Evolutionary conservation across 1,140 invertebrate species (phyloP).

Genomic region (Listronotus bonariensis): DNA sequence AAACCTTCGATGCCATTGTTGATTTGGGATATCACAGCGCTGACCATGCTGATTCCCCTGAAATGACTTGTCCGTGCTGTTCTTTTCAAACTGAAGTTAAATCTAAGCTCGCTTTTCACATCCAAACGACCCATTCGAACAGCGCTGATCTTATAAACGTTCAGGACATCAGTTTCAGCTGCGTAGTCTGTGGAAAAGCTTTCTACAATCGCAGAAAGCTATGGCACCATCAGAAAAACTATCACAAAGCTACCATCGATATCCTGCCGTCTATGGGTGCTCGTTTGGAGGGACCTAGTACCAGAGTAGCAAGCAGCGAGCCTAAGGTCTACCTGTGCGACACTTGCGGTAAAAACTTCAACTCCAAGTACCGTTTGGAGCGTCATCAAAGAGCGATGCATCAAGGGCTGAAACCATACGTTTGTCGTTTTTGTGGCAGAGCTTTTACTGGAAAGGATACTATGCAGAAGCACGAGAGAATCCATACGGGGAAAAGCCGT

Average conservation of each 20-base stretch:
- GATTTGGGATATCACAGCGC: conserved; percentile 23
- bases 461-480: conserved; percentile 49
- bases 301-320: background rate
- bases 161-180: conserved; percentile 44
- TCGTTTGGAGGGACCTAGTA: background rate
- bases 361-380: conserved; percentile 60
- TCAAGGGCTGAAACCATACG: conserved; percentile 60
- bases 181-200: conserved; percentile 64
- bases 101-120: conserved; percentile 6
- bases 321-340: conserved; percentile 54
- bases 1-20: conserved; percentile 1
- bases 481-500: conserved; percentile 75
- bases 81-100: conserved; percentile 11
- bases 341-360: conserved; percentile 59
- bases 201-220: conserved; percentile 62
- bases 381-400: conserved; percentile 61
- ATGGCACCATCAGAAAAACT: conserved; percentile 52
- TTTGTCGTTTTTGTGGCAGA: conserved; percentile 59
- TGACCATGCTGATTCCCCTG: background rate
- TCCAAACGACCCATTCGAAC: conserved; percentile 14
- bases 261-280: conserved; percentile 19
- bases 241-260: conserved; percentile 51
- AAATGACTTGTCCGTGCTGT: conserved; percentile 29
- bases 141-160: background rate
- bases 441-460: conserved; percentile 52